Evolutionary conservation across 2,113 vertebrate genomes (phyloP).

Genomic region (Oryzias celebensis): DNA sequence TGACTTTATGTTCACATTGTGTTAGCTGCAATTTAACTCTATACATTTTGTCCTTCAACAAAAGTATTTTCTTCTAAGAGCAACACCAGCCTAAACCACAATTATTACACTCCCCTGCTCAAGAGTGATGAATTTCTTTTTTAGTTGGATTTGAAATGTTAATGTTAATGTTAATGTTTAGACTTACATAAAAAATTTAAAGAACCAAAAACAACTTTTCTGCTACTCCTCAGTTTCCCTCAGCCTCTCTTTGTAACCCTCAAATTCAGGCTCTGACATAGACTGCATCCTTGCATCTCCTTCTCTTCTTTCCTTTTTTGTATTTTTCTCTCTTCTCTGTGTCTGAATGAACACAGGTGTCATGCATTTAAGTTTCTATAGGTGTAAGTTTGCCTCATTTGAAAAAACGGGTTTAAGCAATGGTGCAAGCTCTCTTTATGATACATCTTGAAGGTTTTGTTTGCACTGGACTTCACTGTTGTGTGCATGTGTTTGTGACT

Average conservation of each 20-base stretch:
- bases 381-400: not conserved
- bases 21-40: too few species aligned
- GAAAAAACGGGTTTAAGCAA: constrained; percentile 14
- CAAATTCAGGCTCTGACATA: constrained; percentile 19
- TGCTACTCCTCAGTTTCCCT: not conserved
- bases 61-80: not conserved
- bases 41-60: not conserved
- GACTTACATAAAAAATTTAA: too few species aligned
- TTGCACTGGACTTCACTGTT: constrained; percentile 12
- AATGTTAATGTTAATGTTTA: too few species aligned
- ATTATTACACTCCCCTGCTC: not conserved
- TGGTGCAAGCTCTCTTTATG: constrained; percentile 2
- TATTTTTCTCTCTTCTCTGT: constrained; percentile 1
- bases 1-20: not conserved
- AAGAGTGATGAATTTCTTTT: not conserved
- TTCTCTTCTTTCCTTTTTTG: constrained; percentile 2
- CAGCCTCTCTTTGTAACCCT: constrained; percentile 20
- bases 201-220: constrained; percentile 1
- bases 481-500: constrained; percentile 7
- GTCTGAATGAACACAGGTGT: not conserved
- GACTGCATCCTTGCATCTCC: constrained; percentile 31
- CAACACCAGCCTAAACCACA: not conserved
- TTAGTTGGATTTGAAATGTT: too few species aligned
- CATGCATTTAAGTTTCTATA: constrained; percentile 9
- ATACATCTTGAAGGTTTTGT: constrained; percentile 2